Conservation (phyloP, 1,140 invertebrate species). For the Centruroides sculpturatus region DNA sequence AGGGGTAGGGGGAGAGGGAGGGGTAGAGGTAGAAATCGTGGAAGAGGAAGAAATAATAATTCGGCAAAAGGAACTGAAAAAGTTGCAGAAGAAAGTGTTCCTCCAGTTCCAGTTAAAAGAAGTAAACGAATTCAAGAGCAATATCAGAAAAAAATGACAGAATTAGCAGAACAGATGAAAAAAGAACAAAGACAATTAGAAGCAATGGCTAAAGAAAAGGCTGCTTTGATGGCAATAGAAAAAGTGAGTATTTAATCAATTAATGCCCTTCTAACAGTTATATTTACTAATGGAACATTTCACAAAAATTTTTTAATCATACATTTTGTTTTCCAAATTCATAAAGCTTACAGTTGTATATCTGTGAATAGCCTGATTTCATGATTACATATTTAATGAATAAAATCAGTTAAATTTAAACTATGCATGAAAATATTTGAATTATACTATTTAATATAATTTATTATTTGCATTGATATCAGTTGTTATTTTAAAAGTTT, state of each 20-base stretch:
- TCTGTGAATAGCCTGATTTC: too few species aligned
- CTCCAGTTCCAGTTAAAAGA: conserved; percentile 27
- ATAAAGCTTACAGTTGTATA: too few species aligned
- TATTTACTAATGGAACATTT: too few species aligned
- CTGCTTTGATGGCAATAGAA: neutral
- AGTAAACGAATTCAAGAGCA: conserved; percentile 39
- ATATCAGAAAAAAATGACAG: conserved; percentile 20
- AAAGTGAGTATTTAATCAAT: neutral
- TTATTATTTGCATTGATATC: too few species aligned
- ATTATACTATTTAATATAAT: too few species aligned
- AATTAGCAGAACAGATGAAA: conserved; percentile 17
- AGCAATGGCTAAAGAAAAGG: conserved; percentile 14
- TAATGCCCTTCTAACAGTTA: too few species aligned
- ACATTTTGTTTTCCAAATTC: too few species aligned
- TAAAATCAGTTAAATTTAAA: too few species aligned
- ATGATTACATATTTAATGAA: too few species aligned
- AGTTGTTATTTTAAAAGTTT: too few species aligned
- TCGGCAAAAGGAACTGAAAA: conserved; percentile 29
- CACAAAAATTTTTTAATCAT: too few species aligned
- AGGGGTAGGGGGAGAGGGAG: conserved; percentile 2
- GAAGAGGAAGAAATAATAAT: conserved; percentile 15
- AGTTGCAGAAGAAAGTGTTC: neutral
- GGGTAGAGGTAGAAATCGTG: conserved; percentile 15
- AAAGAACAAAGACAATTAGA: conserved; percentile 13
- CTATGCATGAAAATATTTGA: too few species aligned